These are phyloP conservation scores for Meliscaeva auricollis DNA, from an alignment of 2,888 invertebrate genomes.

Conservation along the genomic window DNA sequence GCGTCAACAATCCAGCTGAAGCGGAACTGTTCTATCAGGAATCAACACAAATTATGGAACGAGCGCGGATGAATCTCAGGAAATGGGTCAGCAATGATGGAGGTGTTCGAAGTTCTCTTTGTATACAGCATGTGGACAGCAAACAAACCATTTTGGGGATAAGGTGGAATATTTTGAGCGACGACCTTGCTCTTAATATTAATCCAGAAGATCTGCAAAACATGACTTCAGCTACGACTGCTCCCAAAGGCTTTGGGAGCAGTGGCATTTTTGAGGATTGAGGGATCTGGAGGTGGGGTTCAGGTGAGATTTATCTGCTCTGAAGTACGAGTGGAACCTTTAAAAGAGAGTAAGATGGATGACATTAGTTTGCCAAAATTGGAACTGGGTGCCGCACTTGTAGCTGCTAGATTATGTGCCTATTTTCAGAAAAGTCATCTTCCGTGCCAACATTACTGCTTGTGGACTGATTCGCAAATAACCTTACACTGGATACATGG, in stretches of 20 bases:
- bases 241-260: slow-evolving; percentile 36
- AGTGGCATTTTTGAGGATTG: too few species aligned
- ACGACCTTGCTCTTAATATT: slow-evolving; percentile 1
- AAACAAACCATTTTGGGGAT: slow-evolving; percentile 19
- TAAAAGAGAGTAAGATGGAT: slow-evolving; percentile 23
- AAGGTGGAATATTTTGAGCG: neutral
- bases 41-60: neutral
- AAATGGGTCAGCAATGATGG: slow-evolving; percentile 21
- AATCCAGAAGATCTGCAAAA: slow-evolving; percentile 6
- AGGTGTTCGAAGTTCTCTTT: neutral
- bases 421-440: slow-evolving; percentile 13
- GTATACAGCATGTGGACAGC: neutral
- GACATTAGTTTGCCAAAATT: slow-evolving; percentile 41
- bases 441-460: too few species aligned
- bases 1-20: neutral
- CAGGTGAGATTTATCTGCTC: too few species aligned
- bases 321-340: too few species aligned
- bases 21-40: slow-evolving; percentile 5
- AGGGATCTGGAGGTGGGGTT: too few species aligned
- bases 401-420: neutral
- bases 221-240: slow-evolving; percentile 4
- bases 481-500: too few species aligned
- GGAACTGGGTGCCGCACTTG: slow-evolving; percentile 11
- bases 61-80: slow-evolving; percentile 17
- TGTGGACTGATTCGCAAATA: slow-evolving; percentile 43